Base-by-base conservation (phyloP, 2,797 vertebrate genomes). In the Bradypodion ventrale region DNA sequence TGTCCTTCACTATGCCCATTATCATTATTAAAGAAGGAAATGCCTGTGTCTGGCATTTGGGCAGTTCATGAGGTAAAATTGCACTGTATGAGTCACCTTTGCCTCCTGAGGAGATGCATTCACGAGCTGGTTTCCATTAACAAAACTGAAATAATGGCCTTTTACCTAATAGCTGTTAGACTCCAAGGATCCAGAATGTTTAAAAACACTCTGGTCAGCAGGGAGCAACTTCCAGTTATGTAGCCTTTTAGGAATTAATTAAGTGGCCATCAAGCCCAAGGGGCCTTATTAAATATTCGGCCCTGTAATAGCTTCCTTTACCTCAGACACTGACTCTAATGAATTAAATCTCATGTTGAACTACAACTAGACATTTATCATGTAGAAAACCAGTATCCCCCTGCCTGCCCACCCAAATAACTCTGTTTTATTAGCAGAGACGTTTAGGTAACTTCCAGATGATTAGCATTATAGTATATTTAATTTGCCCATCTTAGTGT, bases 161-260 rank as follows among this genome's bases (percentile, higher is more conserved):
- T 85, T 88, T 89, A 74, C 37, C 32, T 35, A 74, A 44, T 78
- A 78, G 27, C 21, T 63, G 0, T 1, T 73, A 81, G 46, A 68
- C 87, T 4, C 32, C 25, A 32, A 78, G 75, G 42, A 78, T 1
- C 59, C 7, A 82, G n/a, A 84, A 69, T 32, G 25, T 78, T 87
- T 80, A 37, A 62, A 78, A 40, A 69, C 15, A 68, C 3, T 80
- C 82, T 62, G 69, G 23, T 56, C 59, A 35, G 32, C 46, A 42
- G 62, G 25, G 15, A 89, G 60, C 3, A 59, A 68, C 82, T 78
- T 87, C 42, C 52, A 82, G 27, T 82, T 85, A 85, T 59, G 66
- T 75, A n/a, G 10, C 82, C 46, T 90, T 82, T 75, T 6, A 85
- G 89, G 35, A 42, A 83, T 83, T 82, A 87, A 84, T 87, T 83